phyloP scores from a whole-genome alignment of 1,140 invertebrate species.

The Pachypsylla venusta region DNA sequence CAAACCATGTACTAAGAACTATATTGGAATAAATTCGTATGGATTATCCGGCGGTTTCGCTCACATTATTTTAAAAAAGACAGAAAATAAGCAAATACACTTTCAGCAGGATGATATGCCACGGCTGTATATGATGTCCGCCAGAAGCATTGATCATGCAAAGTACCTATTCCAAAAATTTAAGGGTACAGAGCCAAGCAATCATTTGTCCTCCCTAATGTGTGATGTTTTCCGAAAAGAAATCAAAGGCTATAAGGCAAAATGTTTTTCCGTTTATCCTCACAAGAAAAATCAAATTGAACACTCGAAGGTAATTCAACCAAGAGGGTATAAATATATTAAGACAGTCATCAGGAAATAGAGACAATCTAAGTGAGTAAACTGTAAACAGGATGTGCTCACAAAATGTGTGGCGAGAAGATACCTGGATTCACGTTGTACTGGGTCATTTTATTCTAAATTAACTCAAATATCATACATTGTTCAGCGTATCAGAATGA shows the following conservation, averaged over 20 bases:
- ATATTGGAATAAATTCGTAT: slow-evolving; percentile 13
- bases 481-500: too few relatives aligned
- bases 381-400: too few relatives aligned
- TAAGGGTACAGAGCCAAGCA: background rate
- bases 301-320: background rate
- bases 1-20: slow-evolving; percentile 10
- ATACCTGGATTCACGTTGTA: too few relatives aligned
- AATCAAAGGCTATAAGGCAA: slow-evolving; percentile 47
- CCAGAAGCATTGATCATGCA: slow-evolving; percentile 14
- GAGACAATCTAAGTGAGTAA: too few relatives aligned
- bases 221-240: slow-evolving; percentile 36
- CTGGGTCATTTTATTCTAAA: too few relatives aligned
- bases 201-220: background rate
- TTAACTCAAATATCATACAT: too few relatives aligned
- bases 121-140: slow-evolving; percentile 19
- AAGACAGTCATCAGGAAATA: too few relatives aligned
- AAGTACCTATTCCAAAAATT: slow-evolving; percentile 15
- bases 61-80: slow-evolving; percentile 17
- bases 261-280: slow-evolving; percentile 32
- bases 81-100: slow-evolving; percentile 20
- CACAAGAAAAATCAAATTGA: background rate
- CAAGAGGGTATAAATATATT: too few relatives aligned
- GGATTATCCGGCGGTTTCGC: slow-evolving; percentile 10
- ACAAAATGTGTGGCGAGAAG: too few relatives aligned
- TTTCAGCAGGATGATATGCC: slow-evolving; percentile 19